These are phyloP conservation scores for Gallinago solitaria DNA, from an alignment of 2,797 vertebrate species.

Conservation along the genomic window DNA sequence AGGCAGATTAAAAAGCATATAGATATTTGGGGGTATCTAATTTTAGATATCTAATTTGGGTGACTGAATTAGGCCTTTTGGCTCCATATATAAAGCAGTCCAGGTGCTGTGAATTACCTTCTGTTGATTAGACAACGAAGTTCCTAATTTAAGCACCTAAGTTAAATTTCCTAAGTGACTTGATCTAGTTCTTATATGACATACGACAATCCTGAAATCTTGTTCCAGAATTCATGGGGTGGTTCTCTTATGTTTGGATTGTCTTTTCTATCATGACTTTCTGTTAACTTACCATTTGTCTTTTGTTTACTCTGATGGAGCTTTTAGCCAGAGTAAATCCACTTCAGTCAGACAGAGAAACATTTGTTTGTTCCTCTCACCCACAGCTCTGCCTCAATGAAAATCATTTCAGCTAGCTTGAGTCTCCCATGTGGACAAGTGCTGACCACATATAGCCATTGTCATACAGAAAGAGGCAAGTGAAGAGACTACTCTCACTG, in stretches of 20 bases:
- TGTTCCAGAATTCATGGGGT: not conserved
- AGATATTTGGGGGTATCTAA: constrained; percentile 61
- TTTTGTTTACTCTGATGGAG: not conserved
- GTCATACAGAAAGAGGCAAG: not conserved
- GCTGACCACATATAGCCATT: not conserved
- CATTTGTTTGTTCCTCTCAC: not conserved
- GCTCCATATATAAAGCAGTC: constrained; percentile 65
- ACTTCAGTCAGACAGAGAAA: not conserved
- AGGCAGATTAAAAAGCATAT: constrained; percentile 50
- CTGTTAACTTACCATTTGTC: not conserved
- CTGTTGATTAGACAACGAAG: constrained; percentile 63
- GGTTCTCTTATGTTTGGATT: not conserved
- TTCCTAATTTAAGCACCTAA: constrained; percentile 60
- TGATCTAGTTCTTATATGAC: not conserved
- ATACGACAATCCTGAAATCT: not conserved
- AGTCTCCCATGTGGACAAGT: not conserved
- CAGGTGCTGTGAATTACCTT: constrained; percentile 68
- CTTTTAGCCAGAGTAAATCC: not conserved
- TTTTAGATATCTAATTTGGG: constrained; percentile 62
- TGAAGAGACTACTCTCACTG: not conserved
- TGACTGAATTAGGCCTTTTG: constrained; percentile 66
- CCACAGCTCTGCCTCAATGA: not conserved
- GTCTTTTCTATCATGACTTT: not conserved
- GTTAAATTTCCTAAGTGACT: constrained; percentile 29
- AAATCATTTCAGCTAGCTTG: not conserved